A percentile compares a stretch with the other conserved stretches of the same genome.
These are phyloP conservation scores for Lomographa bimaculata DNA, from an alignment of 2,888 invertebrate species.

Conservation along the genomic window DNA sequence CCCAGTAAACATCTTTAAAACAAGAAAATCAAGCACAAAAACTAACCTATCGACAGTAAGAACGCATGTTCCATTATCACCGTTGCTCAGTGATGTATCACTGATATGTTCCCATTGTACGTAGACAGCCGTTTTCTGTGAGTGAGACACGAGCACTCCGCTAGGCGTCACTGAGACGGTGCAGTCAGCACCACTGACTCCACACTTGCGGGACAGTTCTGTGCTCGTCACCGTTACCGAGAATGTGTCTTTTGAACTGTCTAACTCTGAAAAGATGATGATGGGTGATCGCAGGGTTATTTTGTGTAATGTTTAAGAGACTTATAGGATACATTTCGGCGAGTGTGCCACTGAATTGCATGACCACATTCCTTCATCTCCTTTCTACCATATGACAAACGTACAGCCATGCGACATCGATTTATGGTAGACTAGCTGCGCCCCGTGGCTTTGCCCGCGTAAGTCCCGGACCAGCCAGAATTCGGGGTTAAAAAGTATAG, in stretches of 20 bases:
- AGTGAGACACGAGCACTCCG: constrained; percentile 82
- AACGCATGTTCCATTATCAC: constrained; percentile 82
- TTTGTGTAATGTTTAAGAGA: constrained; percentile 17
- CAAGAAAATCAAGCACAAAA: constrained; percentile 7
- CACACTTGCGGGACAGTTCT: constrained; percentile 84
- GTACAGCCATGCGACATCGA: too few species aligned
- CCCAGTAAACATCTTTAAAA: too few species aligned
- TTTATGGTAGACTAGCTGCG: too few species aligned
- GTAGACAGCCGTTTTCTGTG: constrained; percentile 70
- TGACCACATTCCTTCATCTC: too few species aligned
- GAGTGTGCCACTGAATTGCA: too few species aligned
- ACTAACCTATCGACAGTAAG: constrained; percentile 85
- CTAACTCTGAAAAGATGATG: constrained; percentile 66
- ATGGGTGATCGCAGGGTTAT: constrained; percentile 34
- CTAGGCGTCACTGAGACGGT: constrained; percentile 78
- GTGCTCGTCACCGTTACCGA: constrained; percentile 86
- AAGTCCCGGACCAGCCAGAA: too few species aligned
- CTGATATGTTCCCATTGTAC: constrained; percentile 85
- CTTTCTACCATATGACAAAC: too few species aligned
- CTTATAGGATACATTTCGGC: not conserved
- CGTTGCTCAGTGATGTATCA: constrained; percentile 79
- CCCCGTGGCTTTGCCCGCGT: too few species aligned
- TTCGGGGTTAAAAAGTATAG: too few species aligned
- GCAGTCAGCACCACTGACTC: constrained; percentile 83
- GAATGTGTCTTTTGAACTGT: constrained; percentile 76